Evolutionary conservation across 53 echinoderm and acorn worm genomes (phyloP).

Genomic region (Echinometra lucunter): DNA sequence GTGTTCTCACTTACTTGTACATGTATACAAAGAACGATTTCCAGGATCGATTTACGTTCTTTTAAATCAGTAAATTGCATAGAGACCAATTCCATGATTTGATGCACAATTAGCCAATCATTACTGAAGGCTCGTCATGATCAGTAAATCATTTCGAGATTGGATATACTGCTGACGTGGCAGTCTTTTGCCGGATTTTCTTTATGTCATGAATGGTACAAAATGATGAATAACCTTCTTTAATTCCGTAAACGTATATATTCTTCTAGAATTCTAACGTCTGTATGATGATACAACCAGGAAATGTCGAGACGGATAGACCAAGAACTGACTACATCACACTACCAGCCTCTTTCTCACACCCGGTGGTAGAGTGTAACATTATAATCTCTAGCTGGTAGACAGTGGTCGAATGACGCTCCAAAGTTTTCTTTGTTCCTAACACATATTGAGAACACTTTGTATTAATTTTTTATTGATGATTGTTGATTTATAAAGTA

Average conservation of each 20-base stretch:
- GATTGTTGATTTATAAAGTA: background rate
- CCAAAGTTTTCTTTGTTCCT: background rate
- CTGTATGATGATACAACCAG: background rate
- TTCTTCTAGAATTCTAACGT: background rate
- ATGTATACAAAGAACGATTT: too few species aligned
- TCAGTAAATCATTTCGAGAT: too few species aligned
- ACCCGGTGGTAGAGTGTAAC: background rate
- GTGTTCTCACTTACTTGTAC: too few species aligned
- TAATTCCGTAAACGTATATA: background rate
- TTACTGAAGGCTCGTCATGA: too few species aligned
- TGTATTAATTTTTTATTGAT: background rate
- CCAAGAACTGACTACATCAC: background rate
- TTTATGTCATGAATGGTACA: background rate
- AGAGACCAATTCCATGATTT: too few species aligned
- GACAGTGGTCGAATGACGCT: background rate
- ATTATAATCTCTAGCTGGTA: background rate
- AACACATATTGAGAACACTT: background rate
- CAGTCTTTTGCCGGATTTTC: background rate
- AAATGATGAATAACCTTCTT: background rate
- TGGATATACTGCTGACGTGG: background rate
- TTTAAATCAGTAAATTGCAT: too few species aligned
- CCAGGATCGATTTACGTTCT: too few species aligned
- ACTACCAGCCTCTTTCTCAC: background rate
- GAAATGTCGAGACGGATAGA: background rate
- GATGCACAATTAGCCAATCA: background rate